Evolutionary conservation across 2,113 vertebrate genomes (phyloP), one percentile per base, ranked within the genome.

Genomic region (Aepyceros melampus): DNA sequence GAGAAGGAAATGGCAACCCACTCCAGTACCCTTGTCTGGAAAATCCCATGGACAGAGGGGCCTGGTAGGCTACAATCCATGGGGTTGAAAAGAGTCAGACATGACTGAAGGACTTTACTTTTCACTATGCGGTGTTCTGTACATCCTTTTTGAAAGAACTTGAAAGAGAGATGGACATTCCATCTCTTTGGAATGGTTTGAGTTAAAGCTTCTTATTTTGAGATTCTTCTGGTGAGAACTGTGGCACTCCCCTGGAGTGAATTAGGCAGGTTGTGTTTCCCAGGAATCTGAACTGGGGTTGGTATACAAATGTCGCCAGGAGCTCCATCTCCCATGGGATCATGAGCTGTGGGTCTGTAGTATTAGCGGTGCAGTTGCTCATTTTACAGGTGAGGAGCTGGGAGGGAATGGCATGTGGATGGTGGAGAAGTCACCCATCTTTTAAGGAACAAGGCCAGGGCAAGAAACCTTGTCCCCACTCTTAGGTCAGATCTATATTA

Each of bases 211-310:
- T 87, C 89, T 94, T 51, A n/a, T 84, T 91, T 64, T 83, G 62
- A 19, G 45, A 93, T 58, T 89, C 53, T 93, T 90, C 83, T 92
- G 90, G 92, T 87, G 62, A 79, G 88, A 96, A 89, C 79, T 53
- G 33, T 6, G 12, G 21, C 0, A 4, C 78, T 79, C 6, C 43
- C 36, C 40, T 58, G 97, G 87, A 64, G 29, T 89, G 45, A 89
- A 89, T 49, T 33, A 87, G 92, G 88, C 47, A 88, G 87, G 51
- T 79, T 17, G 7, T 27, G 7, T 92, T 81, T 79, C 56, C 47
- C 40, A n/a, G 96, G 58, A 58, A 27, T 92, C 33, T 33, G 15
- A 64, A 13, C 86, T 11, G 15, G 62, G 79, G 25, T 49, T 92
- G 56, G 21, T 33, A 3, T 29, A 33, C 40, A 96, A 64, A 64